These are phyloP conservation scores for Ceratina japonica DNA, from an alignment of 1,140 invertebrate species.

Conservation along the genomic window DNA sequence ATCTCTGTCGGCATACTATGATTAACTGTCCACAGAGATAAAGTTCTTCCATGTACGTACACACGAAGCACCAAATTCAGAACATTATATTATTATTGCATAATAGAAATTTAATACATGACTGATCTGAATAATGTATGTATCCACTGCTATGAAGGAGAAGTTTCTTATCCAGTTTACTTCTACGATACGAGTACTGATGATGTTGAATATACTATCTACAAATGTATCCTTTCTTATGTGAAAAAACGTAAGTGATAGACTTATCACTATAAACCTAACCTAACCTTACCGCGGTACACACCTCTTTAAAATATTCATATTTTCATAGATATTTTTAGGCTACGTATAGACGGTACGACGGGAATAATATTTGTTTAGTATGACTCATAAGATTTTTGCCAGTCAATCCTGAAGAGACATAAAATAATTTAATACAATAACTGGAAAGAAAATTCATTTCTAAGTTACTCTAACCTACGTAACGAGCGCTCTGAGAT, in stretches of 20 bases:
- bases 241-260: neutral
- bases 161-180: no score
- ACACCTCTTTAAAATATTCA: neutral
- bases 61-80: neutral
- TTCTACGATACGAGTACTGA: no score
- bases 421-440: neutral
- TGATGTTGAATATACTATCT: no score
- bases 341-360: neutral
- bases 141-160: no score
- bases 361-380: neutral
- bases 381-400: neutral
- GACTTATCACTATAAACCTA: neutral
- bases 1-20: neutral
- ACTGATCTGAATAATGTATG: no score
- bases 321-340: neutral
- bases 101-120: neutral
- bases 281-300: neutral
- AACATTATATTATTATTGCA: neutral
- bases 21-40: slow-evolving; percentile 3
- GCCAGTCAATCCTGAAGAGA: neutral
- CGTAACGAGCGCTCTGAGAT: no score
- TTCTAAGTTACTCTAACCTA: neutral
- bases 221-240: neutral
- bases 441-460: neutral
- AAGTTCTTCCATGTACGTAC: neutral